Evolutionary conservation across 2,888 invertebrate genomes (phyloP).

Genomic region (Drosophila longiperda): DNA sequence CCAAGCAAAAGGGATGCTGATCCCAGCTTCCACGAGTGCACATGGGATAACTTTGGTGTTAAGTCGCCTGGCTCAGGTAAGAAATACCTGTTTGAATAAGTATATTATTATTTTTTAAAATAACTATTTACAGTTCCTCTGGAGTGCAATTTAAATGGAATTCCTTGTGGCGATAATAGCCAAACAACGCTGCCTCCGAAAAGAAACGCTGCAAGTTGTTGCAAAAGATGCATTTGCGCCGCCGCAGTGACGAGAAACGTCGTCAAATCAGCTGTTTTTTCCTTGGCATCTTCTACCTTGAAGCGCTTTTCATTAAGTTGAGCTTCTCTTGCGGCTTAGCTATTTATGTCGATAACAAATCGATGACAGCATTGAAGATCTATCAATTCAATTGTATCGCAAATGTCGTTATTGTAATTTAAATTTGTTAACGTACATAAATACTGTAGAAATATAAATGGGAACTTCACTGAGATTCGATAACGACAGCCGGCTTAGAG

Average conservation of each 20-base stretch:
- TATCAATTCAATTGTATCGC: not conserved
- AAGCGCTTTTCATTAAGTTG: not conserved
- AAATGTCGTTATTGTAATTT: not conserved
- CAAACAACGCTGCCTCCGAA: not conserved
- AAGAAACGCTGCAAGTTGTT: not conserved
- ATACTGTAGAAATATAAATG: not conserved
- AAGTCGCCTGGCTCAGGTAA: conserved; percentile 36
- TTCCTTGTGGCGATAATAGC: conserved; percentile 55
- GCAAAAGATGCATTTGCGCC: not conserved
- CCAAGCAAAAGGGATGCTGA: conserved; percentile 85
- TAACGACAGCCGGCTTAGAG: not conserved
- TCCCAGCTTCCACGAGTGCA: conserved; percentile 86
- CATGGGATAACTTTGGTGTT: conserved; percentile 86
- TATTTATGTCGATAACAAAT: conserved; percentile 2
- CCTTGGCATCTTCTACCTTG: conserved; percentile 3
- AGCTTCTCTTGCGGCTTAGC: not conserved
- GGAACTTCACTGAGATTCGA: not conserved
- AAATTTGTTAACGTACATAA: not conserved
- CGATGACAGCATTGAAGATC: not conserved
- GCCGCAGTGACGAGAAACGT: not conserved
- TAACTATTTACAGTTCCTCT: conserved; percentile 30
- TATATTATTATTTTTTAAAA: not conserved
- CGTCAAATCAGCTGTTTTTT: conserved; percentile 1
- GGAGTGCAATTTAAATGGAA: conserved; percentile 58
- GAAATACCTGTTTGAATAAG: not conserved